Evolutionary conservation across 2,113 vertebrate species (phyloP).

Genomic region (Ramphastos sulfuratus): DNA sequence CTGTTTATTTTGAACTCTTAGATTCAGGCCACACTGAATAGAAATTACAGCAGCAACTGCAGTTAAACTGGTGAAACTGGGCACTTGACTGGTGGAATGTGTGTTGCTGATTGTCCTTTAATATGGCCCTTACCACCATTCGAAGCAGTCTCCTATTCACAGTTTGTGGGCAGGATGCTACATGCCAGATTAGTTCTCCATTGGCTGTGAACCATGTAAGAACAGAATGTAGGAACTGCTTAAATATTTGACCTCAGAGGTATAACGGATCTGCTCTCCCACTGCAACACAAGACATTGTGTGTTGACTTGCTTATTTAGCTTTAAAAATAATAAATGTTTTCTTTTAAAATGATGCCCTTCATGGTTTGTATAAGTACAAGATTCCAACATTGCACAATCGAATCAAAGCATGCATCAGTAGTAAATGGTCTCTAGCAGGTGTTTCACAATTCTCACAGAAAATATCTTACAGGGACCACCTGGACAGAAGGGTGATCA

Average conservation of each 20-base stretch:
- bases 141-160: neutral
- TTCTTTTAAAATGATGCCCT: neutral
- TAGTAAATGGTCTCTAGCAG: neutral
- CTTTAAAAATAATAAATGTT: neutral
- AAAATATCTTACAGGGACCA: conserved; percentile 82
- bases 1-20: neutral
- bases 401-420: neutral
- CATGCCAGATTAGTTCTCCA: neutral
- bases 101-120: neutral
- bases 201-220: too few relatives aligned
- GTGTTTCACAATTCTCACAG: neutral
- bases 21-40: neutral
- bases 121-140: neutral
- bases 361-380: neutral
- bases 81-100: neutral
- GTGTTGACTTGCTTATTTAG: neutral
- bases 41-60: neutral
- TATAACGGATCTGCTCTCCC: neutral
- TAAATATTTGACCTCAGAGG: neutral
- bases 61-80: neutral
- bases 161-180: neutral
- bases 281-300: neutral
- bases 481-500: conserved; percentile 97
- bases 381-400: neutral
- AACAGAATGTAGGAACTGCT: neutral